Evolutionary conservation across 2,113 vertebrate species (phyloP), one percentile per base, ranked within the genome.

Genomic region (Nipponia nippon): DNA sequence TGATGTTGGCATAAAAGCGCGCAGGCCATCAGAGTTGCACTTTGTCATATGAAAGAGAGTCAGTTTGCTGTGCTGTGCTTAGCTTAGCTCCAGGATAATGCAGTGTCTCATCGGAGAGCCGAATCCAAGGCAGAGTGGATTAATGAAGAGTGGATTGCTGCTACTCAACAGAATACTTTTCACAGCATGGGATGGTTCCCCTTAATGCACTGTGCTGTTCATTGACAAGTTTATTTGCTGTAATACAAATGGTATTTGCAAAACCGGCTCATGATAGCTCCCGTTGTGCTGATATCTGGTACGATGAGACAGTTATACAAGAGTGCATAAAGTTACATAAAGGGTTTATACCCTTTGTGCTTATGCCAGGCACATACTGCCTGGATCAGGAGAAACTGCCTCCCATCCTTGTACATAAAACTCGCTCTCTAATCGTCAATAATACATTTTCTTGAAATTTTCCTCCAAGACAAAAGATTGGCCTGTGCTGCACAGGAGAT

Each of bases 111-210:
- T 44, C 62, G 11, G 52, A 79, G 88, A 69, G 90, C 82, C 9
- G 87, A 63, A 56, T 61, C 87, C 63, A 12, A 58, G 77, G 95
- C 92, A 66, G 92, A 89, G 92, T 34, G 94, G 94, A 95, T 95
- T 97, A 97, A 95, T 44, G 92, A 92, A 78, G 69, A 93, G 92
- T 42, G 93, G 92, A 93, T 95, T 90, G 92, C 90, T 86, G 86
- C 83, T 77, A 55, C 94, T 93, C 92, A 20, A 76, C 92, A 83
- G 86, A 93, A 87, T 55, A 71, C 72, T 92, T 72, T 71, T 85
- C 94, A 65, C 96, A 92, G 93, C 83, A 4, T 88, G 87, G 5
- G 69, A 87, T 16, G 70, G 76, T 38, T 97, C 80, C 80, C 84
- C 44, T 82, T 87, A 92, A 93, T 90, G 91, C 78, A 52, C 89